Conservation (phyloP, 2,797 vertebrate genomes). For the Sylvilagus floridanus region DNA sequence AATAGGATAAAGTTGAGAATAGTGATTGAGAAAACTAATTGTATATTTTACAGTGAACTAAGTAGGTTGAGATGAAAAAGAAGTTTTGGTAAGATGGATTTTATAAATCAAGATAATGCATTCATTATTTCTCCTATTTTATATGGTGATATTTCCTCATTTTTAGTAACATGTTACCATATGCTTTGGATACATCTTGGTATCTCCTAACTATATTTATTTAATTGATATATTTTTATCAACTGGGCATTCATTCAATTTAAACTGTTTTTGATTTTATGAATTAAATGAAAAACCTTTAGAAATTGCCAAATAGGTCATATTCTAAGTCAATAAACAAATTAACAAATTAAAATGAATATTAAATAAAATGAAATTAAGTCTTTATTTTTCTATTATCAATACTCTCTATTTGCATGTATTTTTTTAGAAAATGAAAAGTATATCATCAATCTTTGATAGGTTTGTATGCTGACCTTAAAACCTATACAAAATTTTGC, state of each 20-base stretch:
- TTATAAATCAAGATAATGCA: not conserved
- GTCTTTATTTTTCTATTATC: not conserved
- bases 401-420: not conserved
- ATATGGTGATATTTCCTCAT: not conserved
- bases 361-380: not conserved
- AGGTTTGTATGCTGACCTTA: not conserved
- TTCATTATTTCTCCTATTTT: not conserved
- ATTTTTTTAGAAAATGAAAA: not conserved
- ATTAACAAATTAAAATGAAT: not conserved
- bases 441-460: not conserved
- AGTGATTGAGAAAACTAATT: not conserved
- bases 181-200: not conserved
- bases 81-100: not conserved
- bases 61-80: not conserved
- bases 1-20: not conserved
- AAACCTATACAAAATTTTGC: not conserved
- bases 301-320: not conserved
- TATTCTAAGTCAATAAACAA: not conserved
- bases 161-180: not conserved
- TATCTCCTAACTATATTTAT: not conserved
- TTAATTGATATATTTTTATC: slow-evolving; percentile 3
- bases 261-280: not conserved
- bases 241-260: not conserved
- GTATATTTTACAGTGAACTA: not conserved
- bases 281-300: not conserved